These are phyloP conservation scores for Grallaria varia DNA, from an alignment of 2,113 vertebrate genomes.

Conservation along the genomic window DNA sequence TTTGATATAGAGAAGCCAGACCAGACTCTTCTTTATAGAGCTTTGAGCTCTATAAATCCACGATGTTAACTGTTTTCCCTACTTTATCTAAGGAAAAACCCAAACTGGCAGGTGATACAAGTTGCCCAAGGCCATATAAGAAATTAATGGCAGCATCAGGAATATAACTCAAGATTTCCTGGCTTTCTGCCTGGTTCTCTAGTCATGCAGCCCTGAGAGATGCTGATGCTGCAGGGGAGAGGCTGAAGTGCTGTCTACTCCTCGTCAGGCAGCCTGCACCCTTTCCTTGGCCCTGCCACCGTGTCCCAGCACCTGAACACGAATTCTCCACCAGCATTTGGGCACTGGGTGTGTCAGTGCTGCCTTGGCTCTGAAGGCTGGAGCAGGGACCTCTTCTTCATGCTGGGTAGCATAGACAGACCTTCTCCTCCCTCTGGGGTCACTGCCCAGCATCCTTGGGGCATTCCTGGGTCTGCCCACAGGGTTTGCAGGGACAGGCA, in stretches of 20 bases:
- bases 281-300: background rate
- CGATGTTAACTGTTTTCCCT: constrained; percentile 35
- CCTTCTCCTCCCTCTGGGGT: background rate
- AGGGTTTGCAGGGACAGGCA: background rate
- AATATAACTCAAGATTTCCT: constrained; percentile 52
- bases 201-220: background rate
- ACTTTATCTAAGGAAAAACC: constrained; percentile 56
- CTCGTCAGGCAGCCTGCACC: background rate
- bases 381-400: background rate
- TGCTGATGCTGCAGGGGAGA: background rate
- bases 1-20: constrained; percentile 58
- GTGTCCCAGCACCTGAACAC: background rate
- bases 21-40: constrained; percentile 53
- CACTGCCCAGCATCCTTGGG: background rate
- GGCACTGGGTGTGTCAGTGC: background rate
- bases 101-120: constrained; percentile 62
- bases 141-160: constrained; percentile 61
- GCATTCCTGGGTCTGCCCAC: background rate
- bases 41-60: constrained; percentile 48
- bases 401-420: background rate
- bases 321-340: background rate
- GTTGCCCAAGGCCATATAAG: constrained; percentile 50
- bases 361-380: background rate
- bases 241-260: background rate
- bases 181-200: background rate